Evolutionary conservation across 92 coral and sea anemone genomes (phyloP).

Genomic region (Epizoanthus illoricatus): DNA sequence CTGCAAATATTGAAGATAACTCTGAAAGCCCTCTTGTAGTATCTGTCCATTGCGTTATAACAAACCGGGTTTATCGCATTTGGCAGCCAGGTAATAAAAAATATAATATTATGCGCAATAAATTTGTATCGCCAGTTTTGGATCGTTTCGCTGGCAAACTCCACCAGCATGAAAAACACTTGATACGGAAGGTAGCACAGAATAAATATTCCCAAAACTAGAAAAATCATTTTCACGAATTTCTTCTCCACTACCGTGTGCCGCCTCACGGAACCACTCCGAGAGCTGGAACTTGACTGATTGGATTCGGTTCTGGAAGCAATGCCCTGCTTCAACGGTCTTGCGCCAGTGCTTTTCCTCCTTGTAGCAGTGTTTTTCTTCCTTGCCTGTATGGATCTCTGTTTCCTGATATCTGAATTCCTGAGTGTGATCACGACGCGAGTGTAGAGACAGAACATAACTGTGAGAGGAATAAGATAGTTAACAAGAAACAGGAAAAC

Average conservation of each 20-base stretch:
- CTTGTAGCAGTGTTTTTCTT: not conserved
- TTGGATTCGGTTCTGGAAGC: no score
- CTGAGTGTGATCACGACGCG: conserved; percentile 45
- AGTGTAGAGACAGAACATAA: conserved; percentile 49
- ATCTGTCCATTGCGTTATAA: conserved; percentile 62
- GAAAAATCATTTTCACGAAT: conserved; percentile 58
- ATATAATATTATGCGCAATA: conserved; percentile 33
- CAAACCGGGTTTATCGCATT: conserved; percentile 65
- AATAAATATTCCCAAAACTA: conserved; percentile 52
- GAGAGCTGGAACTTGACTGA: not conserved
- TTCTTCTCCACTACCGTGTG: conserved; percentile 49
- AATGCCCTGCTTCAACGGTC: no score
- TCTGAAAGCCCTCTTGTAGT: conserved; percentile 48
- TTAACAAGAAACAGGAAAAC: conserved; percentile 61
- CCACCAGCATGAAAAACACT: conserved; percentile 52
- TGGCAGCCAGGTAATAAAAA: conserved; percentile 64
- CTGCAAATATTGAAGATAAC: not conserved
- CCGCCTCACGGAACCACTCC: not conserved
- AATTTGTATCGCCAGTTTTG: conserved; percentile 45
- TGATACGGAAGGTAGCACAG: conserved; percentile 71
- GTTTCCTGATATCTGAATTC: conserved; percentile 47
- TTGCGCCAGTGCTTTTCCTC: conserved; percentile 9
- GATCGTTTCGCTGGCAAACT: conserved; percentile 41
- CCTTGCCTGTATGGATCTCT: conserved; percentile 8
- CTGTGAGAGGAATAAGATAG: conserved; percentile 51